Conservation (phyloP, 2,888 invertebrate species). For the Druceiella hillmani region DNA sequence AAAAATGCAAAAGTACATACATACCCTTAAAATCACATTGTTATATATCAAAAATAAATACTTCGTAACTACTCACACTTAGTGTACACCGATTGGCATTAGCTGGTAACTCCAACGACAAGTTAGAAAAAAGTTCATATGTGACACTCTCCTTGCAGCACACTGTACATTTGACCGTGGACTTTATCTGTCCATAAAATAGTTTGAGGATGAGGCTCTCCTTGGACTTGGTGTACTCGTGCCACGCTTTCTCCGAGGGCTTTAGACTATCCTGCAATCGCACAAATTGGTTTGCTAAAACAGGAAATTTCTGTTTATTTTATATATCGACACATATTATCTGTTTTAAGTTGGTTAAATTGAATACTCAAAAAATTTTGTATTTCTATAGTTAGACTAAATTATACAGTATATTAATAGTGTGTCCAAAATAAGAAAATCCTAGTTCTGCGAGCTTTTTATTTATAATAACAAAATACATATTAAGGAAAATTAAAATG, state of each 20-base stretch:
- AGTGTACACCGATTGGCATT: constrained; percentile 58
- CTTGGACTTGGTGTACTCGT: constrained; percentile 62
- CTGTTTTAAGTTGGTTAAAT: no score
- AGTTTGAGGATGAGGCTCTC: constrained; percentile 68
- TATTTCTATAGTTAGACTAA: no score
- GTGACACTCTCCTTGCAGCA: constrained; percentile 75
- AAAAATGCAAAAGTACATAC: no score
- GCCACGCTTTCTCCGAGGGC: constrained; percentile 60
- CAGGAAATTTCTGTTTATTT: neutral
- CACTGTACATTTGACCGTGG: constrained; percentile 69
- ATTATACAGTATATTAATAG: no score
- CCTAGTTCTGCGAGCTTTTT: no score
- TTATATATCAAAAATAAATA: neutral
- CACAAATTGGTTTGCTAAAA: constrained; percentile 1
- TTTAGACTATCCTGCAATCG: constrained; percentile 36
- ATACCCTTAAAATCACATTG: neutral
- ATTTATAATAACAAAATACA: no score
- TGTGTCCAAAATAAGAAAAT: no score
- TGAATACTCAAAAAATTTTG: no score
- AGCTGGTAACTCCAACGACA: constrained; percentile 72
- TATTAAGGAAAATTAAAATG: no score
- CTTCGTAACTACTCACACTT: constrained; percentile 39
- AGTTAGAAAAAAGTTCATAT: constrained; percentile 82
- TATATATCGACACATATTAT: no score
- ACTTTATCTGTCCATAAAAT: constrained; percentile 83